Conservation (phyloP, 2,113 vertebrate genomes). For the Corythornis vintsioides region DNA sequence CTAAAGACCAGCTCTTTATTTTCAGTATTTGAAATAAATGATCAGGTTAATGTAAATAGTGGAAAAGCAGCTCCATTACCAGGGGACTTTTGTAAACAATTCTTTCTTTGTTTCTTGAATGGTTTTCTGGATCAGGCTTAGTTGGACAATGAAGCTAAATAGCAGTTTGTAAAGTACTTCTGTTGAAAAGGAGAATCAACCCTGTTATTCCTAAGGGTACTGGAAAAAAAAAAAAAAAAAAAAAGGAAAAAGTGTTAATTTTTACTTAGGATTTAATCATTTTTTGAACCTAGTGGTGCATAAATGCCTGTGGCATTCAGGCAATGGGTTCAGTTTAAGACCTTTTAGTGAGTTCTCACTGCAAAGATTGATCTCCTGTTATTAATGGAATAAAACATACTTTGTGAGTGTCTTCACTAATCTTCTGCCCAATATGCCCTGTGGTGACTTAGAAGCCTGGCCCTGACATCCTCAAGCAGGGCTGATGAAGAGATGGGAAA, state of each 20-base stretch:
- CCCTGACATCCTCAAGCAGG: neutral
- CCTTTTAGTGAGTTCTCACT: neutral
- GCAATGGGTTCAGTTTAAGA: neutral
- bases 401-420: neutral
- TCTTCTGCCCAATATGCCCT: neutral
- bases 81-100: neutral
- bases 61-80: neutral
- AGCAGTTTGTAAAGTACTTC: neutral
- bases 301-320: neutral
- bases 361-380: neutral
- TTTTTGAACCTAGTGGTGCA: neutral
- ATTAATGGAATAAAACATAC: neutral
- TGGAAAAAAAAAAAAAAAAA: neutral
- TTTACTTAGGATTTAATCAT: neutral
- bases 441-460: neutral
- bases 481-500: neutral
- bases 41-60: neutral
- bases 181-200: neutral
- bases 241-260: neutral
- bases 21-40: neutral
- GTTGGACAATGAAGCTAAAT: neutral
- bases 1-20: neutral
- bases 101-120: neutral
- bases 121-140: neutral
- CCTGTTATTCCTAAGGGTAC: neutral